Evolutionary conservation across 1,140 invertebrate species (phyloP).

Genomic region (Rhopalosiphum maidis): DNA sequence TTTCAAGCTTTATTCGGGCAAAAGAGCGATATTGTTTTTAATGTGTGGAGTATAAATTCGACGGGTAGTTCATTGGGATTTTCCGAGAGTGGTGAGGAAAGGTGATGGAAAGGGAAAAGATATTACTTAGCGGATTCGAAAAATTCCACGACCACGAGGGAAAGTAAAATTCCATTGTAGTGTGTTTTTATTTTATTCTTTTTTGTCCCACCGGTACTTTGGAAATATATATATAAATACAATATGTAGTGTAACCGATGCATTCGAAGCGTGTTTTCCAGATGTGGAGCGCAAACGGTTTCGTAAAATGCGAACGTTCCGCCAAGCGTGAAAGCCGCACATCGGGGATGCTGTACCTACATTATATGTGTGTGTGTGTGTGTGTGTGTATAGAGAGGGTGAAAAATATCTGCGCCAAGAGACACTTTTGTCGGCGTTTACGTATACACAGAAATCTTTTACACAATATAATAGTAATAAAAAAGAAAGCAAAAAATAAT

Average conservation of each 20-base stretch:
- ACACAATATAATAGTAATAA: constrained; percentile 47
- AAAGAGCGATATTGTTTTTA: constrained; percentile 10
- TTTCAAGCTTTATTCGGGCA: background rate
- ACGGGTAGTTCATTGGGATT: background rate
- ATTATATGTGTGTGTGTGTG: background rate
- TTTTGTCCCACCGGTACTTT: constrained; percentile 26
- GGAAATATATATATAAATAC: constrained; percentile 27
- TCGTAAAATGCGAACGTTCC: constrained; percentile 43
- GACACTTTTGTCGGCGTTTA: constrained; percentile 54
- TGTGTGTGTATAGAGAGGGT: background rate
- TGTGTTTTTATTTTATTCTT: constrained; percentile 17
- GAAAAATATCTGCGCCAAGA: constrained; percentile 34
- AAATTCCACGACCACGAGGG: constrained; percentile 17
- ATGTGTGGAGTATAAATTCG: background rate
- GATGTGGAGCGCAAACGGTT: constrained; percentile 22
- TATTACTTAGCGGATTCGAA: constrained; percentile 27
- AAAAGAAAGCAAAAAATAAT: constrained; percentile 59
- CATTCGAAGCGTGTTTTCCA: constrained; percentile 37
- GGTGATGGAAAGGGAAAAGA: background rate
- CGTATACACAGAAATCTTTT: constrained; percentile 49
- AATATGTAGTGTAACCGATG: background rate
- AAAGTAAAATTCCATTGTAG: constrained; percentile 40
- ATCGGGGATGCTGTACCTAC: background rate
- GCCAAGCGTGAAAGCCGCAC: constrained; percentile 52
- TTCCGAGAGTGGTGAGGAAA: background rate